Evolutionary conservation across 2,113 vertebrate species (phyloP), one percentile per base, ranked within the genome.

Genomic region (Azemiops feae): DNA sequence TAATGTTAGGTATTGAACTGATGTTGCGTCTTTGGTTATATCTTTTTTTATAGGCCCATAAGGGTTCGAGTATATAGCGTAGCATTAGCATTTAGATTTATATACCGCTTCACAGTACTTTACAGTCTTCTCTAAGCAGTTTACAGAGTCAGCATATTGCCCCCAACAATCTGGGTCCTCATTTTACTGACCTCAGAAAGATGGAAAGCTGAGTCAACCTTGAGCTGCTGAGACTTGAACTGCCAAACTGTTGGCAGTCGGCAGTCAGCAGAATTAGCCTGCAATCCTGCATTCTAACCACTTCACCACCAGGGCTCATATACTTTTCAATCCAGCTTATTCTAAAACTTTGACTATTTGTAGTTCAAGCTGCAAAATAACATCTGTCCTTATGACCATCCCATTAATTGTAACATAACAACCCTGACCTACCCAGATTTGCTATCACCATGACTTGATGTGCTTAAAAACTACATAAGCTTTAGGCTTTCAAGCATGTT

Each of bases 391-490:
- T 74, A 34, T 74, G n/a, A 74, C n/a, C 16, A 74, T 74, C 69
- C n/a, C n/a, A 81, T 81, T 39, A 39, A 81, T 39, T 81, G 69
- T 81, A 39, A 74, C n/a, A 16, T 34, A 74, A 20, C 6, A 81
- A 81, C 20, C 18, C 69, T 81, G 34, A 20, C 16, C 18, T 39
- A 81, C 18, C 0, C 34, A 74, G 39, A 74, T 74, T 74, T 74
- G n/a, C 69, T 74, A 81, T 81, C 18, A 39, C 5, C n/a, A 39
- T 81, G 69, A 0, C 85, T 25, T 88, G 87, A 52, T 92, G 94
- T 90, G 4, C 9, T 89, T 94, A 8, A 92, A 92, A 87, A 91
- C 57, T 53, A 86, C 89, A 27, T 94, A 0, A 91, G 85, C 25
- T 93, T 43, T 89, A 92, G 85, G 52, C 20, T 57, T 88, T 23